Base-by-base conservation (phyloP, 2,888 invertebrate species). In the Falcaria lacertinaria region DNA sequence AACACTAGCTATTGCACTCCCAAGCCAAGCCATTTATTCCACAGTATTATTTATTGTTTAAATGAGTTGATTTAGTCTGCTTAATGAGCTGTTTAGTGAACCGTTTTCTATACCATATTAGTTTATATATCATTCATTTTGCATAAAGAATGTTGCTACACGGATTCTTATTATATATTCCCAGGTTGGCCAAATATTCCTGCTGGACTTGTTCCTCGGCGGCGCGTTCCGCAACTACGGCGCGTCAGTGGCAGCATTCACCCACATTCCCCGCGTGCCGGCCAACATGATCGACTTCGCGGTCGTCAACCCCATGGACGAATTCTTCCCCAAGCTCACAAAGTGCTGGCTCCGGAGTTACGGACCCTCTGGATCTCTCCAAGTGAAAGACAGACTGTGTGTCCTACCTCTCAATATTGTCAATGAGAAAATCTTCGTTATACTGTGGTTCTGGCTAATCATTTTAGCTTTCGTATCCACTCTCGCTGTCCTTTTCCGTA, bases 371-470 rank as follows among this genome's bases (percentile, higher is more conserved):
- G 94, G 94, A 2, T 74, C 84, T 3, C 52, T 91, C 1, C 90
- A 93, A 58, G 64, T 75, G 0, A 83, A 85, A 48, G 94, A 94
- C 61, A 90, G 91, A 0, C 83, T 95, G 0, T 96, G 96, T 58
- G 89, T 95, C n/a, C 80, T 96, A 11, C 93, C 95, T 0, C 64
- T 95, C 6, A 96, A 96, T 64, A 92, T 94, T 52, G 91, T 96
- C 34, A 95, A 96, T 65, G 95, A 95, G 66, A 96, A 95, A 70
- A 91, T 95, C 52, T 95, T 94, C 62, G 87, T 93, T 1, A 91
- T 95, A 39, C 75, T 95, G 0, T 95, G 94, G 94, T 91, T 93
- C 68, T 95, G 96, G 94, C 89, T 95, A 11, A 83, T 93, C 16
- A 70, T 93, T 35, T 85, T 96, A 40, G 84, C 93, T 1, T 64